These are phyloP conservation scores for Sciurus vulgaris DNA, from an alignment of 2,797 vertebrate species.

Conservation along the genomic window DNA sequence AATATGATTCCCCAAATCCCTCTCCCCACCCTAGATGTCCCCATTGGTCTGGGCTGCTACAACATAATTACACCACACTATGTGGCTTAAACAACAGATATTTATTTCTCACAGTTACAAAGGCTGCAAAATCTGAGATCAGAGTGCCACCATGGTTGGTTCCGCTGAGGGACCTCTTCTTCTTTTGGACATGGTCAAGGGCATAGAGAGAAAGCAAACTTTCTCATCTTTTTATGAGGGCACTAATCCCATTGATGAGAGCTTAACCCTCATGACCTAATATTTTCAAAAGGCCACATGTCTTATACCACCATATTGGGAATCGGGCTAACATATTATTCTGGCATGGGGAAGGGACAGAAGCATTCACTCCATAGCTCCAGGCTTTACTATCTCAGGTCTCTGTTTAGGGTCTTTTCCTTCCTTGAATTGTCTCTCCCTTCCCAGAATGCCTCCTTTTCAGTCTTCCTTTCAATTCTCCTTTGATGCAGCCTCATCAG, in stretches of 20 bases:
- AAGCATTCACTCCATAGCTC: not conserved
- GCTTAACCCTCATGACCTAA: no score
- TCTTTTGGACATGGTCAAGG: not conserved
- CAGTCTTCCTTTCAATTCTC: not conserved
- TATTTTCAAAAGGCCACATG: no score
- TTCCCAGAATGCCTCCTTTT: not conserved
- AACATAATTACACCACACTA: not conserved
- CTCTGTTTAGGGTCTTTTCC: not conserved
- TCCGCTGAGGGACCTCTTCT: no score
- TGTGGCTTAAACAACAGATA: not conserved
- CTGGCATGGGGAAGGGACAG: no score
- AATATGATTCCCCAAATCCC: not conserved
- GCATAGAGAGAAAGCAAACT: not conserved
- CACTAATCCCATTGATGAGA: not conserved
- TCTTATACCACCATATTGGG: no score
- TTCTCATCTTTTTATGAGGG: not conserved
- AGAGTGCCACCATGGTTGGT: no score
- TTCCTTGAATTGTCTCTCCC: not conserved
- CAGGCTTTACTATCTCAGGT: not conserved
- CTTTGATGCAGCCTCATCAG: not conserved
- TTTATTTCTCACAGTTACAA: no score
- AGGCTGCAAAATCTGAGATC: no score
- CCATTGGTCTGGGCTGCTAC: not conserved
- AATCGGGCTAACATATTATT: not conserved
- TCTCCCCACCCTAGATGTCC: no score